phyloP scores from a whole-genome alignment of 2,113 vertebrate species.

The Planiliza haematocheilus region DNA sequence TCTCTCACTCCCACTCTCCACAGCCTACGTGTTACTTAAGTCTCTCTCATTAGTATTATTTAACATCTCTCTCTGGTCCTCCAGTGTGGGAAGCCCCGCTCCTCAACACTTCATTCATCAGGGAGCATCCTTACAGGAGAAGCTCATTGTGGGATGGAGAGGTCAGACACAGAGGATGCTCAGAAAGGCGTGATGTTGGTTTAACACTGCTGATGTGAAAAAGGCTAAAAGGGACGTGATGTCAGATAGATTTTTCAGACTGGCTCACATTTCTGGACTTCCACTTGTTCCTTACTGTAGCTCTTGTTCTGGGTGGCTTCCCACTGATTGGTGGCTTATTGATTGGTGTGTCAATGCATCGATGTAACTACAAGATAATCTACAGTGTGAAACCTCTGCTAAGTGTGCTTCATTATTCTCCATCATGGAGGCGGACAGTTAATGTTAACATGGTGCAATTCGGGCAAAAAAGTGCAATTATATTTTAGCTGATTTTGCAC shows the following conservation, averaged over 20 bases:
- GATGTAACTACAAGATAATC: constrained; percentile 13
- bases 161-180: constrained; percentile 12
- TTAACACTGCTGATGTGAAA: constrained; percentile 2
- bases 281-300: neutral
- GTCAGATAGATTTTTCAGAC: constrained; percentile 1
- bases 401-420: neutral
- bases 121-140: constrained; percentile 25
- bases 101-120: constrained; percentile 61
- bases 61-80: constrained; percentile 55
- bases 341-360: constrained; percentile 24
- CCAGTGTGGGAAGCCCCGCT: constrained; percentile 37
- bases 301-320: neutral
- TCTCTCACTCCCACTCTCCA: constrained; percentile 39
- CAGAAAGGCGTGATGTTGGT: constrained; percentile 24
- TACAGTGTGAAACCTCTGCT: constrained; percentile 4
- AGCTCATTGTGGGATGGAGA: constrained; percentile 17
- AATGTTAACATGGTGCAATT: neutral
- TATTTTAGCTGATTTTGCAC: constrained; percentile 1
- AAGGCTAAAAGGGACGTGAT: neutral
- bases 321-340: constrained; percentile 15
- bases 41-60: constrained; percentile 70
- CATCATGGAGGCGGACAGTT: constrained; percentile 6
- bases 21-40: constrained; percentile 30
- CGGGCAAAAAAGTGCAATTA: neutral
- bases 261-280: neutral